Conservation (phyloP, 2,888 invertebrate species). For the Hoplodrina blanda region DNA sequence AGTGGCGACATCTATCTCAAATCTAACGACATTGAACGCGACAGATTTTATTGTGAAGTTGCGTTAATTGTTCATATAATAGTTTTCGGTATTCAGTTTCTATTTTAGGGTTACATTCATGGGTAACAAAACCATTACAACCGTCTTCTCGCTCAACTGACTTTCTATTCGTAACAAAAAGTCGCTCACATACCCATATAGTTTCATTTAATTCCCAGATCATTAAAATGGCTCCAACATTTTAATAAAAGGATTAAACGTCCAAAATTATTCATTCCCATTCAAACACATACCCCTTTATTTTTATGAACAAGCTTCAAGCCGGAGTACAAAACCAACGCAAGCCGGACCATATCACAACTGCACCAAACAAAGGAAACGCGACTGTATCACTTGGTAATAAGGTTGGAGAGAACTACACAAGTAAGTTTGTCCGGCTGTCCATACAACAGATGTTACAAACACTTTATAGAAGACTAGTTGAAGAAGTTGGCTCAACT, state of each 20-base stretch:
- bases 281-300: conserved; percentile 74
- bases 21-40: neutral
- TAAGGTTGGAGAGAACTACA: conserved; percentile 56
- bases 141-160: conserved; percentile 23
- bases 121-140: conserved; percentile 29
- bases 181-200: conserved; percentile 19
- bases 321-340: conserved; percentile 82
- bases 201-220: conserved; percentile 60
- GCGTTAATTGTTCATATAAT: neutral
- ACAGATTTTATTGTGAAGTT: neutral
- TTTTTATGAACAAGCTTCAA: conserved; percentile 82
- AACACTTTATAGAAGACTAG: conserved; percentile 79
- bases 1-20: conserved; percentile 34
- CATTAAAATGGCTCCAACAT: conserved; percentile 63
- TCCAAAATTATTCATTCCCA: conserved; percentile 69
- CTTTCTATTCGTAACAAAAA: conserved; percentile 37
- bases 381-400: conserved; percentile 42
- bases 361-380: conserved; percentile 41
- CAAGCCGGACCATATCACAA: conserved; percentile 63
- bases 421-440: conserved; percentile 70
- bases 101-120: conserved; percentile 13
- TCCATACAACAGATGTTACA: conserved; percentile 87
- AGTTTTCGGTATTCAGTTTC: neutral
- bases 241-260: conserved; percentile 66
- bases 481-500: conserved; percentile 78